A percentile compares a stretch with the other conserved stretches of the same genome.
phyloP scores from a whole-genome alignment of 2,113 vertebrate genomes.

The Plectropomus leopardus region DNA sequence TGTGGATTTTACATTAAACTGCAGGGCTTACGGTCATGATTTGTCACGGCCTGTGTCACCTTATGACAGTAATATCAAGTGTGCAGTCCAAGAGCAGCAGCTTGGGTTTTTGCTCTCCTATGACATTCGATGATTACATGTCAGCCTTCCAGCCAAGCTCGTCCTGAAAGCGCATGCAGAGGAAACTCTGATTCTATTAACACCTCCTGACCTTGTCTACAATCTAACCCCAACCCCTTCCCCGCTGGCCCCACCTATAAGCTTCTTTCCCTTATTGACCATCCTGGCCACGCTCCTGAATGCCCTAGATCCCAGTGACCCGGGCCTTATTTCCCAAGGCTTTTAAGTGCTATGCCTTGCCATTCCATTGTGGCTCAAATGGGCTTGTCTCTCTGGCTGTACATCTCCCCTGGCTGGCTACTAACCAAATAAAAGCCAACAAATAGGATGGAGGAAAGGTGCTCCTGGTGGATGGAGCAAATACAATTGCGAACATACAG shows the following conservation, averaged over 20 bases:
- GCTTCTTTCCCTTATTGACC: slow-evolving; percentile 67
- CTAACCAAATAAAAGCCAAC: slow-evolving; percentile 51
- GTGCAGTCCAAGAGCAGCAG: slow-evolving; percentile 30
- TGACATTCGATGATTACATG: slow-evolving; percentile 75
- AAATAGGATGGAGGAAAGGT: slow-evolving; percentile 49
- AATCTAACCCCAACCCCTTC: slow-evolving; percentile 20
- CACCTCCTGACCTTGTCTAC: slow-evolving; percentile 49
- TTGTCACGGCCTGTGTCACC: slow-evolving; percentile 43
- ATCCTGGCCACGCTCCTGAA: slow-evolving; percentile 58
- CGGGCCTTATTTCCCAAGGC: slow-evolving; percentile 67
- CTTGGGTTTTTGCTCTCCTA: slow-evolving; percentile 48
- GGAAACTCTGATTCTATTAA: slow-evolving; percentile 75
- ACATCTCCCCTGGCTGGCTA: slow-evolving; percentile 28
- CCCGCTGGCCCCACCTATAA: slow-evolving; percentile 19
- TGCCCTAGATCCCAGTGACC: slow-evolving; percentile 60
- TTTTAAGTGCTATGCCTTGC: slow-evolving; percentile 60
- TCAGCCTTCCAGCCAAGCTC: slow-evolving; percentile 62
- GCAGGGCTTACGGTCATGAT: slow-evolving; percentile 38
- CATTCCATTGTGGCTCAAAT: slow-evolving; percentile 68
- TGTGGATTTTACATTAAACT: slow-evolving; percentile 31
- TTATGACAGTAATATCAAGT: slow-evolving; percentile 53
- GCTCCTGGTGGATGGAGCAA: slow-evolving; percentile 18
- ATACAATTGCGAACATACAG: slow-evolving; percentile 53
- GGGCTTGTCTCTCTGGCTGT: slow-evolving; percentile 43
- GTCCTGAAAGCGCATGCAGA: slow-evolving; percentile 61